A percentile compares a stretch with the other conserved stretches of the same genome.
These are phyloP conservation scores for Congeria kusceri DNA, from an alignment of 2,888 invertebrate genomes.

Conservation along the genomic window DNA sequence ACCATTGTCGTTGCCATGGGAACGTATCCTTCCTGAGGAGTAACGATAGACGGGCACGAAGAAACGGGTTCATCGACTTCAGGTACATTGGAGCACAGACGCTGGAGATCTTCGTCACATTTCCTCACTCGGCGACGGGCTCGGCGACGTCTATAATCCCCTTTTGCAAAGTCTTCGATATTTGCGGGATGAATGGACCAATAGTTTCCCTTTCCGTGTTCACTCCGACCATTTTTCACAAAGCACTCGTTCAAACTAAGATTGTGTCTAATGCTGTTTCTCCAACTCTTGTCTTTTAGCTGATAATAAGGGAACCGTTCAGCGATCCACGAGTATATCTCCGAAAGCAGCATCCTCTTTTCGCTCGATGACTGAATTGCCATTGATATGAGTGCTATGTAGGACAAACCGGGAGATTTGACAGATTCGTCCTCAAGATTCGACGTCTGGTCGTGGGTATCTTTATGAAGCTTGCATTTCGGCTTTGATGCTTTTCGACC, in stretches of 20 bases:
- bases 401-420: conserved; percentile 60
- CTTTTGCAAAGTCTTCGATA: conserved; percentile 97
- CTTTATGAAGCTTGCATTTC: too few relatives aligned
- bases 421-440: background rate
- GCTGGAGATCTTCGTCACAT: conserved; percentile 67
- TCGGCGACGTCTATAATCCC: conserved; percentile 97
- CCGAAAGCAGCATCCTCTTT: conserved; percentile 96
- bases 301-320: conserved; percentile 96
- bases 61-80: conserved; percentile 1
- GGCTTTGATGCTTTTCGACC: too few relatives aligned
- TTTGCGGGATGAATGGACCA: conserved; percentile 99
- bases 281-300: conserved; percentile 89
- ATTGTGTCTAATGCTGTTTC: conserved; percentile 98
- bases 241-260: conserved; percentile 98
- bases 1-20: conserved; percentile 61
- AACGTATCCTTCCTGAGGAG: conserved; percentile 49
- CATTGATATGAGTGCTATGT: conserved; percentile 98
- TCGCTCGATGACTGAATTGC: conserved; percentile 97
- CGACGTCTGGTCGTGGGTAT: too few relatives aligned
- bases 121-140: conserved; percentile 98
- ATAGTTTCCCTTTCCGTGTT: conserved; percentile 99
- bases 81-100: conserved; percentile 41
- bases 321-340: conserved; percentile 98
- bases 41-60: background rate
- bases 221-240: conserved; percentile 97